Evolutionary conservation across 2,888 invertebrate genomes (phyloP).

Genomic region (Phania funesta): DNA sequence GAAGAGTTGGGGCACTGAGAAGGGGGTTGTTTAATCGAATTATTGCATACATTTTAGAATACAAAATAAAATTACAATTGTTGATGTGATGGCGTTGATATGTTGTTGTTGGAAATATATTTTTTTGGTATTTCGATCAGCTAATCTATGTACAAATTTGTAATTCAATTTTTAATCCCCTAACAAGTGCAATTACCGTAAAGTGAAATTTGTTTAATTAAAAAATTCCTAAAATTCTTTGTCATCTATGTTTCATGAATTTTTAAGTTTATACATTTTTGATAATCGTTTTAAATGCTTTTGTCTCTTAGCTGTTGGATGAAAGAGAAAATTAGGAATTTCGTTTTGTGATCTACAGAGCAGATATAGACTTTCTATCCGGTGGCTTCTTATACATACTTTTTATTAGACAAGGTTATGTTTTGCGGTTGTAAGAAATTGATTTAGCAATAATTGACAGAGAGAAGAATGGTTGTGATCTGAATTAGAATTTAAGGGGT

Average conservation of each 20-base stretch:
- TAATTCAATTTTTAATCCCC: conserved; percentile 54
- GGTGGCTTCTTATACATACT: too few species aligned
- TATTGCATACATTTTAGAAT: conserved; percentile 33
- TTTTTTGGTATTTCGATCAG: conserved; percentile 26
- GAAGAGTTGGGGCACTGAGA: background rate
- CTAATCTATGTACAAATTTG: conserved; percentile 49
- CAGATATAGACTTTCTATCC: too few species aligned
- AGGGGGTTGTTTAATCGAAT: conserved; percentile 42
- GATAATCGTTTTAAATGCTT: conserved; percentile 12
- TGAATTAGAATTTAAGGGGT: too few species aligned
- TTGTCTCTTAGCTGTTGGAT: background rate
- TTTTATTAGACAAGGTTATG: too few species aligned
- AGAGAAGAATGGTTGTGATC: too few species aligned
- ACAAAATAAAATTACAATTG: conserved; percentile 38
- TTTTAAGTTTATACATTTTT: conserved; percentile 26
- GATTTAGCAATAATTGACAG: too few species aligned
- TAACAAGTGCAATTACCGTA: conserved; percentile 49
- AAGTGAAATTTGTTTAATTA: conserved; percentile 42
- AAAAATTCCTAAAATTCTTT: conserved; percentile 35
- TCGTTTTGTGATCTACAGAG: conserved; percentile 9
- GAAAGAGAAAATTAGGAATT: background rate
- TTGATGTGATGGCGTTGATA: background rate
- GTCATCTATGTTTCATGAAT: background rate
- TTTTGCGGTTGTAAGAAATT: too few species aligned
- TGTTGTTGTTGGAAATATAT: background rate